These are phyloP conservation scores for Timema cristinae DNA, from an alignment of 2,888 invertebrate species.

Conservation along the genomic window DNA sequence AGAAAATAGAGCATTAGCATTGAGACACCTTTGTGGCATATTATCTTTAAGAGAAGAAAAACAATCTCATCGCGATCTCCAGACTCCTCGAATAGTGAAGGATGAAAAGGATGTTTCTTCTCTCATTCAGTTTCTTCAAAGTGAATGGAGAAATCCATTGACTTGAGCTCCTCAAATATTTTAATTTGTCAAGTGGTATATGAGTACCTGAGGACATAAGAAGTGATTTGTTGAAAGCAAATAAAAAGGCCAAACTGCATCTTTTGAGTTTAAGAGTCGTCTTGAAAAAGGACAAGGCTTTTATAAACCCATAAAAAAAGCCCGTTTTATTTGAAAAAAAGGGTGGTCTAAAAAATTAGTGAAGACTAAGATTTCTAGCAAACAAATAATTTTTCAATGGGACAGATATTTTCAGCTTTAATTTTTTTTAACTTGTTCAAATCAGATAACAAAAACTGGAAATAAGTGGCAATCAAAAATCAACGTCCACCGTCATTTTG, in stretches of 20 bases:
- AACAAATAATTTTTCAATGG: too few relatives aligned
- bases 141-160: not conserved
- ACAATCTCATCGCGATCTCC: not conserved
- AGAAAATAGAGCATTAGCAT: not conserved
- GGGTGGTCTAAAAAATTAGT: too few relatives aligned
- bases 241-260: not conserved
- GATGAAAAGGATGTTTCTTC: slow-evolving; percentile 2
- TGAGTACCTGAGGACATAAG: not conserved
- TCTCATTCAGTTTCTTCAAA: not conserved
- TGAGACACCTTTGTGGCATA: not conserved
- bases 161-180: not conserved
- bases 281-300: not conserved
- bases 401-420: too few relatives aligned
- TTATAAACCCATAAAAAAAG: not conserved
- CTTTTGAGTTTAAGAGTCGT: not conserved
- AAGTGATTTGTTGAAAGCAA: not conserved
- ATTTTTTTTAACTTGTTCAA: too few relatives aligned
- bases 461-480: too few relatives aligned
- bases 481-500: too few relatives aligned
- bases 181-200: not conserved
- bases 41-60: not conserved
- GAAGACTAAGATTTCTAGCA: too few relatives aligned
- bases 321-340: too few relatives aligned
- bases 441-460: too few relatives aligned
- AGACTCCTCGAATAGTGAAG: not conserved